Base-by-base conservation (phyloP, 2,113 vertebrate genomes). In the Gopherus flavomarginatus region DNA sequence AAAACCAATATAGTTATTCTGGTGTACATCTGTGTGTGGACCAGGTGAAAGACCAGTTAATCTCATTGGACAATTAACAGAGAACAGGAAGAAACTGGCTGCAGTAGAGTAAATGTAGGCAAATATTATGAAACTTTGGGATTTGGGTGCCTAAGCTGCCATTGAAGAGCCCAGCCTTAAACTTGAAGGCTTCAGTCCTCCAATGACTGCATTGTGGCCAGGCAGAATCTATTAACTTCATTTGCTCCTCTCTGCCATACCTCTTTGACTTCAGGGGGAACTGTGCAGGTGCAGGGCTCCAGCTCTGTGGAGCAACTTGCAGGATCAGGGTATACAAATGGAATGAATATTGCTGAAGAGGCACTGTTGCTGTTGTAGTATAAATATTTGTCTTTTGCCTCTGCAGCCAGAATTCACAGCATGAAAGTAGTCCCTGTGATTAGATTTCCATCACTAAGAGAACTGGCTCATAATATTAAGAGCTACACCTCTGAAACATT, bases 401-500 rank as follows among this genome's bases (percentile, higher is more conserved):
- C 95, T 94, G 93, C 93, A 91, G 91, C 53, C 72, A 91, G 90
- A 95, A 96, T 82, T 88, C 94, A 83, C 6, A 95, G 81, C 31
- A 92, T 92, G 93, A 92, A 94, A 94, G 89, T 62, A 90, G 94
- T 92, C 93, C 54, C 82, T 84, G 7, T 92, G 96, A 90, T 52
- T 93, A 49, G 83, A 83, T 38, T 57, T 85, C 24, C 12, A 24
- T 8, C 42, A 77, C 72, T 44, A 44, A 77, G 72, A 69, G 65
- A 38, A 69, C 35, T 27, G 24, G 72, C 24, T 78, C 21, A 44
- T 14, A 47, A 27, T 78, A 42, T 47, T 38, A 77, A 12, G 42
- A 47, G 75, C 26, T 78, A 47, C 22, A 27, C 75, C 24, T 78
- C 42, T 78, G 42, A 78, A 78, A 78, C 26, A 72, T 72, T 72